Evolutionary conservation across 1,140 invertebrate genomes (phyloP), one percentile per base, ranked within the genome.

Genomic region (Metopolophium dirhodum): DNA sequence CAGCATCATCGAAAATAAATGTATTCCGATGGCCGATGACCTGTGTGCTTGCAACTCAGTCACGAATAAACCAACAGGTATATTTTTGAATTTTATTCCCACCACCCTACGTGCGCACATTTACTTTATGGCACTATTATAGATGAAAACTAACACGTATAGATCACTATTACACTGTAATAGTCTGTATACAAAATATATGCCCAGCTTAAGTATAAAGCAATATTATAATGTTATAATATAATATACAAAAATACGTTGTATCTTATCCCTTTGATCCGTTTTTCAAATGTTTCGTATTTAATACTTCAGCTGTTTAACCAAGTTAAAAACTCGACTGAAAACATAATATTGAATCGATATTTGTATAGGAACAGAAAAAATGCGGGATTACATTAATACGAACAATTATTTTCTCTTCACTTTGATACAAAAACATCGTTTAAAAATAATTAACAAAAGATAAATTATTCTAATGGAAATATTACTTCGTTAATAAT

Each of bases 221-320:
- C 22, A 77, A 77, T n/a, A 35, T n/a, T 77, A n/a, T 77, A 68
- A n/a, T 68, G n/a, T 77, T 18, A 77, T 54, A 22, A 77, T 54
- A 22, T 54, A 85, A n/a, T 49, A 30, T 35, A 88, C 20, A 22
- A 77, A 30, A 51, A n/a, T 49, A 35, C 47, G 7, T 88, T 35
- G 18, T 20, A 88, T 88, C 18, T 30, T 35, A 88, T 88, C 45
- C 30, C 86, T 88, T 51, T 51, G 47, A 88, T 88, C 86, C n/a
- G 1, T 51, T 88, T 88, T 20, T 49, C 47, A 35, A 86, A 86
- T n/a, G 20, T 49, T 51, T 51, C 14, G 30, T 2, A 37, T 88
- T 88, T 88, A 88, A 51, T 88, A 88, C 47, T 88, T 51, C 47
- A n/a, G 41, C 41, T 87, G 41, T n/a, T 45, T 87, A 47, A 87